Evolutionary conservation across 2,113 vertebrate genomes (phyloP), one percentile per base, ranked within the genome.

Genomic region (Tringa solitaria): DNA sequence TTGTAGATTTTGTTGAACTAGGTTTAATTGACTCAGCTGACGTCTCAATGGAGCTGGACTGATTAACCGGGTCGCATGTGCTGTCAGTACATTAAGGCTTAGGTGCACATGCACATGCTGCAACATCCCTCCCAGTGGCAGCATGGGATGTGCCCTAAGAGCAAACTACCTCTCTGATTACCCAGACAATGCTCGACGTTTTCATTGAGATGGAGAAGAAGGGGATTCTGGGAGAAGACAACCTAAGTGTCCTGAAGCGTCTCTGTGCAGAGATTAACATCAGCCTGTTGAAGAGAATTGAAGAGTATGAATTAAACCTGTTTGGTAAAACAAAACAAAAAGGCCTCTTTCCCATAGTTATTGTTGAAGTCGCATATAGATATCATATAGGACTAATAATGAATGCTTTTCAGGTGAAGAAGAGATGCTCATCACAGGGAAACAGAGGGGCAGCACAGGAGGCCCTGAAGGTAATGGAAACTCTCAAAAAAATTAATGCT

Each of bases 121-220:
- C 72, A 72, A 1, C 53, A 77, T 93, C 15, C 48, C 67, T 92
- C 21, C 45, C 48, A 50, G 32, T 46, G 48, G 76, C 79, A 74
- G 91, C 60, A 43, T 6, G 64, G 64, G 51, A 51, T 41, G 39
- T 89, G 57, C 30, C 53, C 91, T 91, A 79, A 92, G 60, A 92
- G 45, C 64, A 76, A 76, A 69, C 69, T 92, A 35, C 80, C 57
- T 96, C 90, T 96, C 67, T 96, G 57, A 87, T 95, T 91, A 64
- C 65, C 24, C 89, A 98, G 98, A 98, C 81, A 37, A 92, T 98
- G 96, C 93, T 98, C 0, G 97, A 97, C 73, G 26, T 98, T 96
- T 98, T 98, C 69, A 90, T 45, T 69, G 98, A 98, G 83, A 98
- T 98, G 98, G 98, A 98, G 84, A 98, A 98, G 96, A 97, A 93